A percentile compares a stretch with the other conserved stretches of the same genome.
phyloP scores from a whole-genome alignment of 2,113 vertebrate genomes.

The Seriola dumerili region DNA sequence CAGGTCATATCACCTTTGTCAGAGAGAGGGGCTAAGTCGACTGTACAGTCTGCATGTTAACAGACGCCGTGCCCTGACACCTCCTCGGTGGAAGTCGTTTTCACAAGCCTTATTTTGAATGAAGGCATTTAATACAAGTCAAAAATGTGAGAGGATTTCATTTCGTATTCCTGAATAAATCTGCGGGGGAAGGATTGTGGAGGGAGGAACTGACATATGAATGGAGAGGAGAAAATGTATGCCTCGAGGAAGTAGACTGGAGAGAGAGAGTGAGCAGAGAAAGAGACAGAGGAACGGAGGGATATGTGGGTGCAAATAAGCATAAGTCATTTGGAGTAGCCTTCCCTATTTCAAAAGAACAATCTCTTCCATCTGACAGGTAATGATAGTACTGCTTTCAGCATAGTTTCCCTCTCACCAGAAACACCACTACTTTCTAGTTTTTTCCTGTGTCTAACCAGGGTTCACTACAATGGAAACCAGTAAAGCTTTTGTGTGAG shows the following conservation, averaged over 20 bases:
- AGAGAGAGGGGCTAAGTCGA: slow-evolving; percentile 20
- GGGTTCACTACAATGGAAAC: slow-evolving; percentile 23
- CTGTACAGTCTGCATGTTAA: slow-evolving; percentile 48
- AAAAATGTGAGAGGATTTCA: slow-evolving; percentile 70
- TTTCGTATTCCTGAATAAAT: slow-evolving; percentile 70
- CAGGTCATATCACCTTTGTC: slow-evolving; percentile 42
- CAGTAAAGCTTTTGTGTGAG: slow-evolving; percentile 17
- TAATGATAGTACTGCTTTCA: slow-evolving; percentile 46
- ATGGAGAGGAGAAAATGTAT: slow-evolving; percentile 63
- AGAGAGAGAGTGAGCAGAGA: slow-evolving; percentile 2
- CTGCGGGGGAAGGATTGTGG: slow-evolving; percentile 54
- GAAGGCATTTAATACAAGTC: slow-evolving; percentile 70
- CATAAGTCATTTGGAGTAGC: slow-evolving; percentile 49
- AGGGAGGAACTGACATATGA: slow-evolving; percentile 62
- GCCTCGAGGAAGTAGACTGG: slow-evolving; percentile 48
- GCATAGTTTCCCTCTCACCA: slow-evolving; percentile 13
- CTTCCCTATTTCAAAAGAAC: slow-evolving; percentile 52
- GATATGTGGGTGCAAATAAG: slow-evolving; percentile 53
- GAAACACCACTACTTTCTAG: slow-evolving; percentile 23
- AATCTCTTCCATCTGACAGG: slow-evolving; percentile 48
- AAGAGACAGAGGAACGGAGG: slow-evolving; percentile 25
- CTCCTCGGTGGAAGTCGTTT: slow-evolving; percentile 51
- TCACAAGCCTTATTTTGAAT: slow-evolving; percentile 54
- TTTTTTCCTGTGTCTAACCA: slow-evolving; percentile 26
- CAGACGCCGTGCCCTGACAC: slow-evolving; percentile 40